Base-by-base conservation (phyloP, 2,797 vertebrate genomes). In the Sebastes oblongus region DNA sequence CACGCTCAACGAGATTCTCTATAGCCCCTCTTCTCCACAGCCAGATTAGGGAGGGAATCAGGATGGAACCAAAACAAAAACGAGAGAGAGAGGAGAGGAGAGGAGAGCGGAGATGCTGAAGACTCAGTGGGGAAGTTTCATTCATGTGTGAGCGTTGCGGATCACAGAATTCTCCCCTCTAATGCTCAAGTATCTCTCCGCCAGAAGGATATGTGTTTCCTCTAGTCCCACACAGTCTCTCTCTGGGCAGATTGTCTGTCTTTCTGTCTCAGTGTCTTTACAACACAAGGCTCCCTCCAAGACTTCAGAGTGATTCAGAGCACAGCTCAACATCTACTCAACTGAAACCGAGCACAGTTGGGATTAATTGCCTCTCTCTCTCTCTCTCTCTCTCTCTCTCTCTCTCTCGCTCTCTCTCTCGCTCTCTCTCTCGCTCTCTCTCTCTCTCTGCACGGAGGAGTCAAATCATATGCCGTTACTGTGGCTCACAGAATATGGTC, bases 11-110 rank as follows among this genome's bases (percentile, higher is more conserved):
- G 86, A 91, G 89, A 94, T 94, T 91, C 90, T 92, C 88, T 89
- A 78, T 83, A 89, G 92, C 89, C 87, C 71, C 78, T 84, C 76
- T 84, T 87, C 84, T 88, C 85, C 83, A 88, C 87, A 82, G 86
- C 89, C 88, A 92, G 93, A 95, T 96, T 94, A 95, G 88, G 89
- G 86, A 88, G 89, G 84, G 91, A 91, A 92, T 91, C 87, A 87
- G 91, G 88, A 93, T 80, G 77, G 85, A 91, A 92, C 82, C 83
- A 89, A 93, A 93, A 93, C 88, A 91, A 90, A 92, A 90, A 32
- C 62, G 24, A 24, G 64, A 42, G 50, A 39, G 59, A 64, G 55
- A 64, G 59, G 64, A 11, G 16, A 42, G 73, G 22, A 60, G 77
- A 60, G 64, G 39, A 68, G 60, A 64, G 56, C 14, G 73, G 70